Base-by-base conservation (phyloP, 2,113 vertebrate genomes). In the Phaethornis superciliosus region DNA sequence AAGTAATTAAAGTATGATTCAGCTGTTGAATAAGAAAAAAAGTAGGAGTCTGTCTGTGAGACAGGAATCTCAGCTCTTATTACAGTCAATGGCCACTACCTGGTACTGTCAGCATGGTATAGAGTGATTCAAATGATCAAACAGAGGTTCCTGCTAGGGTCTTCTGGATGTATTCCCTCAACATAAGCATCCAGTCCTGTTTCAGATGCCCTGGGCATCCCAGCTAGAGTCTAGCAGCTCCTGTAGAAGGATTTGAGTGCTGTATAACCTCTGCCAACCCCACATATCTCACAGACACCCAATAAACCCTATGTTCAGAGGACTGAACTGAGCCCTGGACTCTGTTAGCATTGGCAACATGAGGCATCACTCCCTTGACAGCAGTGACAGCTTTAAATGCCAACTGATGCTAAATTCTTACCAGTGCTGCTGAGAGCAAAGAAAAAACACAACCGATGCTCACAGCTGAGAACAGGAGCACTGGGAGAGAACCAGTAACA, bases 271-370 rank as follows among this genome's bases (percentile, higher is more conserved):
- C 55, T 59, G 35, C n/a, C 37, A 47, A 19, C 42, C 9, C 9
- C 72, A n/a, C 35, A 35, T 21, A 21, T 12, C 20, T 46, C 32
- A 32, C 24, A 18, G n/a, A n/a, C 0, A 0, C 37, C 13, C 55
- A 15, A 2, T 12, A 12, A 58, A 32, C 12, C 18, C 17, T 27
- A 1, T 27, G 12, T 40, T 63, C 21, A 74, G 44, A 63, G 15
- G 12, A 15, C n/a, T 46, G 72, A 63, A 18, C 44, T 13, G 32
- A 83, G 44, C 60, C 35, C 49, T 64, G 51, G 21, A 26, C 35
- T 24, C 28, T 44, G 12, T 16, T 12, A 35, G 27, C 9, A 52
- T 10, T 6, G 21, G 22, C 10, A 37, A n/a, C 15, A 74, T 35
- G 13, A 58, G 42, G n/a, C 16, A 12, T 20, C 54, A 40, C 30